A percentile compares a stretch with the other conserved stretches of the same genome.
These are phyloP conservation scores for Morelia viridis DNA, from an alignment of 2,797 vertebrate genomes.

Conservation along the genomic window DNA sequence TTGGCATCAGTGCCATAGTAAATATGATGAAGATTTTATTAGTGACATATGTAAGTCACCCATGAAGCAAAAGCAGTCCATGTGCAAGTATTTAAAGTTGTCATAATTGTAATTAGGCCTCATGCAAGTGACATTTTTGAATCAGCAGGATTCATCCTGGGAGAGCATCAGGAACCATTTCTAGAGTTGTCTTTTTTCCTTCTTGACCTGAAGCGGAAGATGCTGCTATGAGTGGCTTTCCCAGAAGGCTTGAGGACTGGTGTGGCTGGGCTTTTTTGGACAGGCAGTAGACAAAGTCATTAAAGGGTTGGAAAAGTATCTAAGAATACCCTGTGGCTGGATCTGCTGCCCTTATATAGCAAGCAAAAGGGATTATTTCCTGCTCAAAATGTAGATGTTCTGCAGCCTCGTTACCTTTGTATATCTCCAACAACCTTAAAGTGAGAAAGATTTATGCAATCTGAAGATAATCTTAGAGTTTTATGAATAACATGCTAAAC, in stretches of 20 bases:
- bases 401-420: conserved; percentile 14
- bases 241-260: not conserved
- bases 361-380: conserved; percentile 31
- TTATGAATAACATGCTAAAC: not conserved
- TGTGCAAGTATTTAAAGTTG: conserved; percentile 42
- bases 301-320: conserved; percentile 37
- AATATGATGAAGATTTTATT: conserved; percentile 51
- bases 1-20: conserved; percentile 12
- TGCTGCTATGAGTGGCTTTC: conserved; percentile 28
- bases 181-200: conserved; percentile 34
- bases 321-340: conserved; percentile 9
- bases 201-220: not conserved
- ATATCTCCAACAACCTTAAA: not conserved
- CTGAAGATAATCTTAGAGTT: not conserved
- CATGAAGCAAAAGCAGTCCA: conserved; percentile 49
- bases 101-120: conserved; percentile 44
- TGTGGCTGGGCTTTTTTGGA: conserved; percentile 44
- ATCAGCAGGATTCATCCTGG: conserved; percentile 42
- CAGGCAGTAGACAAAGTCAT: conserved; percentile 47
- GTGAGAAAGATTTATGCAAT: not conserved
- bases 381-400: not conserved
- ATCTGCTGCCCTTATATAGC: conserved; percentile 38
- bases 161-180: conserved; percentile 12
- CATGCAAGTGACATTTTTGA: conserved; percentile 41
- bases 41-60: conserved; percentile 45